Evolutionary conservation across 2,888 invertebrate genomes (phyloP).

Genomic region (Acrobasis consociella): DNA sequence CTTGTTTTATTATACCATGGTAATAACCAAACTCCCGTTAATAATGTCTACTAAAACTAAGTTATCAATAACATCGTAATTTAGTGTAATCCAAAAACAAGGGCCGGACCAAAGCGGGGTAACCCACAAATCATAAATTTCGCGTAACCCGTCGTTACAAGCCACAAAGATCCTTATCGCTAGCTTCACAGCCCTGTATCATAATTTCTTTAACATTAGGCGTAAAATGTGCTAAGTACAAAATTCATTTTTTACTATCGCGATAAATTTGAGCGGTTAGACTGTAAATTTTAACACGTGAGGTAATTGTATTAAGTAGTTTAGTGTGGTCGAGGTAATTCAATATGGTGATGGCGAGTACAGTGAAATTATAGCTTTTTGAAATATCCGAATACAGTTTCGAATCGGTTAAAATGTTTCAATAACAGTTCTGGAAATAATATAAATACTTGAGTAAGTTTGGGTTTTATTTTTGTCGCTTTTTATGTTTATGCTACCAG

Average conservation of each 20-base stretch:
- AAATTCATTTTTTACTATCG: slow-evolving; percentile 28
- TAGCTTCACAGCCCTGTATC: slow-evolving; percentile 38
- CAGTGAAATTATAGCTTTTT: too few species aligned
- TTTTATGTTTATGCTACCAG: too few species aligned
- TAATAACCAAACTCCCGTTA: background rate
- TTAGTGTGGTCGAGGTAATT: background rate
- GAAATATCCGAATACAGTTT: too few species aligned
- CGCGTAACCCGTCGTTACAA: slow-evolving; percentile 50
- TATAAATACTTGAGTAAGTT: too few species aligned
- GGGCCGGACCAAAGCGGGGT: slow-evolving; percentile 33
- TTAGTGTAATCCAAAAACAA: slow-evolving; percentile 31
- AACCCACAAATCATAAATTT: slow-evolving; percentile 55
- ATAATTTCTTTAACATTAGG: slow-evolving; percentile 51
- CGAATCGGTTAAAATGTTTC: too few species aligned
- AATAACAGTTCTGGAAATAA: too few species aligned
- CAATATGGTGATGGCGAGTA: background rate
- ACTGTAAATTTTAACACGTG: slow-evolving; percentile 24
- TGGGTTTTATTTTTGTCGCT: too few species aligned
- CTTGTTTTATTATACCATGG: too few species aligned
- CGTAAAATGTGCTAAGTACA: slow-evolving; percentile 27
- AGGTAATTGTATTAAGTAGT: slow-evolving; percentile 15
- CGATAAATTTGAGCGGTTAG: slow-evolving; percentile 20
- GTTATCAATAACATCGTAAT: slow-evolving; percentile 29
- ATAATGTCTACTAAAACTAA: background rate
- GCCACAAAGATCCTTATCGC: slow-evolving; percentile 49